Percentiles rank a stretch among this genome's conserved stretches.
Conservation (phyloP, 2,797 vertebrate genomes). For the Galaxias olidus region DNA sequence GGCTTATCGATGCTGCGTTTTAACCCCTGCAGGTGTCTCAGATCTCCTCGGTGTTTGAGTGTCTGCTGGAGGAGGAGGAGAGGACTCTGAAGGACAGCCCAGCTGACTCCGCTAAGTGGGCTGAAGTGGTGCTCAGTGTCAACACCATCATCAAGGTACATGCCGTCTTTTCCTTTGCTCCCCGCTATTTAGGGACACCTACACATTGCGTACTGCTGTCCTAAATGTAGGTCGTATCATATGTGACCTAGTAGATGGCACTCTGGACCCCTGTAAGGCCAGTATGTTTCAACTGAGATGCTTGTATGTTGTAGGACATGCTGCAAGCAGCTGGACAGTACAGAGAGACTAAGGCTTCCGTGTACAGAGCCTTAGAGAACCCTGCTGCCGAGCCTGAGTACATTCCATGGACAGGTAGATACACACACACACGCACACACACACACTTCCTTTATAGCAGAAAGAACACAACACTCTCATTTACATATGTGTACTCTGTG, state of each 20-base stretch:
- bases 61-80: constrained; percentile 90
- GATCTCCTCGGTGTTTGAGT: constrained; percentile 88
- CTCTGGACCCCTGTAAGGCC: no score
- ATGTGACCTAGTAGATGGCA: no score
- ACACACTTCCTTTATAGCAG: background rate
- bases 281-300: background rate
- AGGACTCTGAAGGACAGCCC: constrained; percentile 79
- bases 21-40: constrained; percentile 82
- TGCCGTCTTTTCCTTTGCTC: no score
- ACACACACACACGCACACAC: background rate
- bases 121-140: constrained; percentile 81
- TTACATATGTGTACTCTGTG: background rate
- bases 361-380: constrained; percentile 82
- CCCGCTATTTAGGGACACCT: no score
- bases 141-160: constrained; percentile 83
- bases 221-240: constrained; percentile 8
- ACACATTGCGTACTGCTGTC: no score
- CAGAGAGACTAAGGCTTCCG: constrained; percentile 83
- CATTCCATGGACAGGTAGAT: constrained; percentile 92
- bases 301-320: constrained; percentile 81
- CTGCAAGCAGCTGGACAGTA: constrained; percentile 88
- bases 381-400: constrained; percentile 83
- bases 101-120: constrained; percentile 84
- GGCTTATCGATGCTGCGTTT: background rate
- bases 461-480: no score